These are phyloP conservation scores for Nephotettix cincticeps DNA, from an alignment of 1,140 invertebrate genomes.

Conservation along the genomic window DNA sequence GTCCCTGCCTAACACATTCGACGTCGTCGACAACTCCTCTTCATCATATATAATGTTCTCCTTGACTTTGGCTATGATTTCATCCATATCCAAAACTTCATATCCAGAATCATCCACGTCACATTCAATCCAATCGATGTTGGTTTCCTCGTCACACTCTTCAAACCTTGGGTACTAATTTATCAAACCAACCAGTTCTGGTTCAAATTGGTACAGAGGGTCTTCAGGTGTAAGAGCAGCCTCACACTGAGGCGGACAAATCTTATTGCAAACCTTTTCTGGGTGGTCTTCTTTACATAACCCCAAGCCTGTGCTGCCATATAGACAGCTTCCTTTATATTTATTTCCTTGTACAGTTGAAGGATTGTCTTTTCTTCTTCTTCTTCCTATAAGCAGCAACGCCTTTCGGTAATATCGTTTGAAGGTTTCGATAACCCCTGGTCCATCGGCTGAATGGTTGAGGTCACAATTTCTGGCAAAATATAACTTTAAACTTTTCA, in stretches of 20 bases:
- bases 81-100: neutral
- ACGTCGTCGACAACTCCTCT: neutral
- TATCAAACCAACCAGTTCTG: slow-evolving; percentile 30
- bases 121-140: slow-evolving; percentile 21
- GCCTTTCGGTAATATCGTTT: slow-evolving; percentile 35
- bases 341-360: neutral
- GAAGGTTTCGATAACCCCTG: slow-evolving; percentile 42
- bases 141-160: slow-evolving; percentile 28
- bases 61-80: neutral
- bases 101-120: slow-evolving; percentile 27
- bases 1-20: neutral
- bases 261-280: slow-evolving; percentile 41
- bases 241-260: neutral
- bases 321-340: neutral
- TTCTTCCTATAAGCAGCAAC: neutral
- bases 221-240: neutral
- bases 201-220: neutral
- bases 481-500: slow-evolving; percentile 31
- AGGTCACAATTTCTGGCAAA: slow-evolving; percentile 37
- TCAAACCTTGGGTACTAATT: slow-evolving; percentile 29
- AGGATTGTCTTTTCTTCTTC: neutral
- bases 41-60: neutral
- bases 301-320: slow-evolving; percentile 44
- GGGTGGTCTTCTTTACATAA: slow-evolving; percentile 41
- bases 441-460: slow-evolving; percentile 46